Percentiles rank a stretch among this genome's conserved stretches.
These are phyloP conservation scores for Acanthacorydalis orientalis DNA, from an alignment of 2,888 invertebrate species.

Conservation along the genomic window DNA sequence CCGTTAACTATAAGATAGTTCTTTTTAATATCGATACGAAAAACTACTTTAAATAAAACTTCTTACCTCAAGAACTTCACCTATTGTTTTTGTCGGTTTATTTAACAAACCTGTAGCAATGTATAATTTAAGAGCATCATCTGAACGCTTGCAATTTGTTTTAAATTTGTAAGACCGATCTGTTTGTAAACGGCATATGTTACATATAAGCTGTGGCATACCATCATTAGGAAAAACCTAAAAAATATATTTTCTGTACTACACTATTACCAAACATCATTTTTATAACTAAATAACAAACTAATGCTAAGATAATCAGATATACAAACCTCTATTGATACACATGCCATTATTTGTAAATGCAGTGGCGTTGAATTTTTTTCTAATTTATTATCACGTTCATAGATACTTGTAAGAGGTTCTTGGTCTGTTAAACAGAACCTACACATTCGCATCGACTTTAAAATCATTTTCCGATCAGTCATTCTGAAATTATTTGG, in stretches of 20 bases:
- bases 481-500: conserved; percentile 14
- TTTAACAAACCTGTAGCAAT: conserved; percentile 44
- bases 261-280: too few species aligned
- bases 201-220: conserved; percentile 58
- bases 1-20: not conserved
- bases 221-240: conserved; percentile 49
- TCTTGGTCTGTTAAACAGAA: conserved; percentile 53
- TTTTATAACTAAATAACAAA: too few species aligned
- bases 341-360: conserved; percentile 60
- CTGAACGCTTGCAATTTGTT: conserved; percentile 55
- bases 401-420: conserved; percentile 48
- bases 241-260: conserved; percentile 6
- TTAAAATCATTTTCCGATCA: conserved; percentile 39
- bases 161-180: conserved; percentile 57
- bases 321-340: conserved; percentile 52
- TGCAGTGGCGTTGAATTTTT: conserved; percentile 48
- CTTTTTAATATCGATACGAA: not conserved
- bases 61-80: conserved; percentile 27
- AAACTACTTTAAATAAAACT: conserved; percentile 5
- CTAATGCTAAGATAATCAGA: conserved; percentile 10
- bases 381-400: conserved; percentile 32
- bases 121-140: conserved; percentile 50
- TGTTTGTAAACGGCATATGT: conserved; percentile 47
- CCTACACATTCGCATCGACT: conserved; percentile 49
- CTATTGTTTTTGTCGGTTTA: conserved; percentile 31